Evolutionary conservation across 2,888 invertebrate genomes (phyloP).

Genomic region (Terebella lapidaria): DNA sequence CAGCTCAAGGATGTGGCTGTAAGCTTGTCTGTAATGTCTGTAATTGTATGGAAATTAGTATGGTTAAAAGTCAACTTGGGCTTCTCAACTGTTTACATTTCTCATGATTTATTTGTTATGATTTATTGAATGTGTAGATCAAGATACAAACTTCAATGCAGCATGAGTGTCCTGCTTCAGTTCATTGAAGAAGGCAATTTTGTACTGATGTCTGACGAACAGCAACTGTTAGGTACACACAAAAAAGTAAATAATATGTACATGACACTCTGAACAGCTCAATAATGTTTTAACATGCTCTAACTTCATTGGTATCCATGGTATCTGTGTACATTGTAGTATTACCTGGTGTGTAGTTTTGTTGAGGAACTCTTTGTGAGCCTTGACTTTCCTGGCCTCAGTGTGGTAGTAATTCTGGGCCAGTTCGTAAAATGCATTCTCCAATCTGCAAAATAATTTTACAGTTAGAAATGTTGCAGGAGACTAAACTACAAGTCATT

Average conservation of each 20-base stretch:
- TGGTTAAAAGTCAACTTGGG: no score
- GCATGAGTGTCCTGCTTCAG: slow-evolving; percentile 69
- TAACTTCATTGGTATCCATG: no score
- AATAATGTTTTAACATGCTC: no score
- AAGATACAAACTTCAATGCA: slow-evolving; percentile 48
- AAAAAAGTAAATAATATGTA: neutral
- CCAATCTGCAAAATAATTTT: slow-evolving; percentile 60
- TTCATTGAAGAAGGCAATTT: slow-evolving; percentile 92
- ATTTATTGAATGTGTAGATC: no score
- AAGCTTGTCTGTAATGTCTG: slow-evolving; percentile 70
- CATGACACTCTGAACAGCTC: no score
- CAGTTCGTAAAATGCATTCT: slow-evolving; percentile 89
- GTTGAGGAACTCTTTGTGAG: slow-evolving; percentile 84
- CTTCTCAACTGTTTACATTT: no score
- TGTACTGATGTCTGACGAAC: slow-evolving; percentile 93
- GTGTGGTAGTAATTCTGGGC: slow-evolving; percentile 88
- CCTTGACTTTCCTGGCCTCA: slow-evolving; percentile 75
- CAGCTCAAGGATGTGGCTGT: slow-evolving; percentile 82
- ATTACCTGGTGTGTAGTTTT: slow-evolving; percentile 76
- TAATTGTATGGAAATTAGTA: no score
- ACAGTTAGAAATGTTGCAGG: neutral
- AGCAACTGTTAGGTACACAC: slow-evolving; percentile 59
- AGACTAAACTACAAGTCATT: no score
- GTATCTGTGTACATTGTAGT: no score
- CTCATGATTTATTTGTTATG: no score